Evolutionary conservation across 2,888 invertebrate species (phyloP).

Genomic region (Melikaiella ostensackeni): DNA sequence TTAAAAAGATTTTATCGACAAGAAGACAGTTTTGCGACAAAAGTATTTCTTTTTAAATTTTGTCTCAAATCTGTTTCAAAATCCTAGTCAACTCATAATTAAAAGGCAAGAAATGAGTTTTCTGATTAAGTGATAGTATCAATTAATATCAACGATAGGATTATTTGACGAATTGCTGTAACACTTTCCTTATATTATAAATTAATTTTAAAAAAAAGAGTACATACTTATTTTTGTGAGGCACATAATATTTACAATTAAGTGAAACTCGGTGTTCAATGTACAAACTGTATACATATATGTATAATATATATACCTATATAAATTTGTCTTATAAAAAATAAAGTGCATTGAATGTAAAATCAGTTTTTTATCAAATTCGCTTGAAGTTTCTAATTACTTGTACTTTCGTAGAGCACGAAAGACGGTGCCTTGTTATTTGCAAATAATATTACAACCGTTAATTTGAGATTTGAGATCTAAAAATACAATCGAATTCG

Average conservation of each 20-base stretch:
- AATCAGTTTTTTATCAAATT: not conserved
- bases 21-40: slow-evolving; percentile 5
- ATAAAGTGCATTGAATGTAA: slow-evolving; percentile 14
- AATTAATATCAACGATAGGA: slow-evolving; percentile 9
- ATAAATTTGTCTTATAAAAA: slow-evolving; percentile 12
- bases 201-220: not conserved
- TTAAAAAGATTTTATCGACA: not conserved
- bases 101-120: slow-evolving; percentile 8
- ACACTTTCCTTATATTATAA: not conserved
- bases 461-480: slow-evolving; percentile 47
- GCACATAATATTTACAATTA: slow-evolving; percentile 30
- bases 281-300: not conserved
- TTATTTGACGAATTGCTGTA: not conserved
- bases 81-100: slow-evolving; percentile 14
- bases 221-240: not conserved
- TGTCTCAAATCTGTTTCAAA: not conserved
- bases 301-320: slow-evolving; percentile 13
- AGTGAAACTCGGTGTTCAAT: not conserved
- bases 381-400: not conserved
- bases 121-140: not conserved
- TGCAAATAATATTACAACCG: slow-evolving; percentile 12
- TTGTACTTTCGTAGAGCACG: not conserved
- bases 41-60: not conserved
- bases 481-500: slow-evolving; percentile 57
- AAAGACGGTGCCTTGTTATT: not conserved